These are phyloP conservation scores for Melinaea menophilus DNA, from an alignment of 2,888 invertebrate genomes.

Conservation along the genomic window DNA sequence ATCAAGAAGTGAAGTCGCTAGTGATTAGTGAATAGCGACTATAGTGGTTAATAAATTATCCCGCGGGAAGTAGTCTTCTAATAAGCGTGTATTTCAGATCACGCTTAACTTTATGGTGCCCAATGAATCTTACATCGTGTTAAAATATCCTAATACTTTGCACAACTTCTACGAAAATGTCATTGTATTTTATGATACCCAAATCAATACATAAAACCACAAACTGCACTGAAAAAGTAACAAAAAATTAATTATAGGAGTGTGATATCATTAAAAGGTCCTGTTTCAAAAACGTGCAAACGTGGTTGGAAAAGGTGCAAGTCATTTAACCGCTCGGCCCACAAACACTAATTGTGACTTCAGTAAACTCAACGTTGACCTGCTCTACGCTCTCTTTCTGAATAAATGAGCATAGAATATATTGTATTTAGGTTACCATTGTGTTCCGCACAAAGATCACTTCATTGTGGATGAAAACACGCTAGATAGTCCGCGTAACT, in stretches of 20 bases:
- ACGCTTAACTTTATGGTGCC: too few species aligned
- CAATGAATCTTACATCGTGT: too few species aligned
- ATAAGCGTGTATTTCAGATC: too few species aligned
- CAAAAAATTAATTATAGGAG: conserved; percentile 18
- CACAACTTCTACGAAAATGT: too few species aligned
- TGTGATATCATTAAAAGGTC: conserved; percentile 28
- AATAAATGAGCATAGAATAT: conserved; percentile 31
- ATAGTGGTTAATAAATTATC: too few species aligned
- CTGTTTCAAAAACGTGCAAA: conserved; percentile 20
- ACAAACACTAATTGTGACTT: conserved; percentile 30
- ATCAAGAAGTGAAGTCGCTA: too few species aligned
- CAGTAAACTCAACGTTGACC: conserved; percentile 32
- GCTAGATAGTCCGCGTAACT: conserved; percentile 23
- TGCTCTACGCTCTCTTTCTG: conserved; percentile 32
- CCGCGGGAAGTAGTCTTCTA: too few species aligned
- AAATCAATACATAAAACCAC: not conserved
- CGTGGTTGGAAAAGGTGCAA: conserved; percentile 23
- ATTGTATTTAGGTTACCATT: conserved; percentile 34
- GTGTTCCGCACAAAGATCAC: conserved; percentile 33
- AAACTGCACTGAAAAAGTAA: conserved; percentile 9
- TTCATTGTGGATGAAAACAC: conserved; percentile 31
- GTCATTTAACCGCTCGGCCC: conserved; percentile 28
- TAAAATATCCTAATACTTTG: too few species aligned
- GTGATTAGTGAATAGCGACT: too few species aligned
- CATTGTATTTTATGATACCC: too few species aligned